These are phyloP conservation scores for Pristionchus japonicus DNA, from an alignment of 2,888 invertebrate genomes.

Conservation along the genomic window DNA sequence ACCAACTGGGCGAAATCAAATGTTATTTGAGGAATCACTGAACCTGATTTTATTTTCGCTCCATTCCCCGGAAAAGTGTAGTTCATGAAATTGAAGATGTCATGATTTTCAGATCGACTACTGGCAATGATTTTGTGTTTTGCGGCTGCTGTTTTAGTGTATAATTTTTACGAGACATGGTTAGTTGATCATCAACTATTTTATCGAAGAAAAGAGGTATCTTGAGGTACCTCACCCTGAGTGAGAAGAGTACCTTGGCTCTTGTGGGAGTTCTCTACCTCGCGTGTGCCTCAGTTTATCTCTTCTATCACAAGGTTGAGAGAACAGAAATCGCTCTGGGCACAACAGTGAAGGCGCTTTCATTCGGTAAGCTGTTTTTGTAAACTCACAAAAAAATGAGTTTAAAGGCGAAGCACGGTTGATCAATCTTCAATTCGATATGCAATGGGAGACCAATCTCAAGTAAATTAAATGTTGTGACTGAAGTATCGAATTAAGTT, in stretches of 20 bases:
- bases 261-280: neutral
- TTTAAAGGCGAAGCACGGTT: neutral
- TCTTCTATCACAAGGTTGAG: neutral
- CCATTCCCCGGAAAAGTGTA: no score
- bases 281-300: neutral
- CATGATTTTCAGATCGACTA: neutral
- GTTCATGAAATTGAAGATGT: neutral
- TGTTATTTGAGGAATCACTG: no score
- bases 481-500: neutral
- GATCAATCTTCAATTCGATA: neutral
- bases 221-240: neutral
- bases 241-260: neutral
- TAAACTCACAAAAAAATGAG: neutral
- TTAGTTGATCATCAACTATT: neutral
- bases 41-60: no score
- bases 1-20: no score
- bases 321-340: neutral
- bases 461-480: neutral
- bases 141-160: neutral
- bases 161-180: constrained; percentile 12
- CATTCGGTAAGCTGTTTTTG: neutral
- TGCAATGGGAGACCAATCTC: constrained; percentile 21
- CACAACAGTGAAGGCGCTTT: neutral
- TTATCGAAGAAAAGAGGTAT: neutral
- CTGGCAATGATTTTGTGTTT: neutral